Conservation (phyloP, 2,888 invertebrate genomes). For the Eristalis tenax region DNA sequence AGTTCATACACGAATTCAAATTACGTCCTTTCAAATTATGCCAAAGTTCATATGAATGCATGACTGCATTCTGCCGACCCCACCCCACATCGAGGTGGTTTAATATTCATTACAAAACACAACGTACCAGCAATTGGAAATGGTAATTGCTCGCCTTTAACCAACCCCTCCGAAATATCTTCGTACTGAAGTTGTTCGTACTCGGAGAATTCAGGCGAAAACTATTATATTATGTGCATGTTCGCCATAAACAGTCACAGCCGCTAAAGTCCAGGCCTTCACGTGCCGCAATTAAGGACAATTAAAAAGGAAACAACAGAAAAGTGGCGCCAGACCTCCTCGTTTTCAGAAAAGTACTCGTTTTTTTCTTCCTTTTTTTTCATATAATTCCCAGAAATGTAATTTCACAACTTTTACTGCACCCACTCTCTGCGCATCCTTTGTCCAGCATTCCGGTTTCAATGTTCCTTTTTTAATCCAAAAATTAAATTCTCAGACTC, state of each 20-base stretch:
- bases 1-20: too few species aligned
- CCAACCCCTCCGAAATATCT: background rate
- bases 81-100: background rate
- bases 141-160: background rate
- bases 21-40: too few species aligned
- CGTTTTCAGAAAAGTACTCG: background rate
- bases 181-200: constrained; percentile 5
- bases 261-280: constrained; percentile 10
- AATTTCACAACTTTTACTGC: constrained; percentile 39
- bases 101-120: constrained; percentile 20
- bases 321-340: constrained; percentile 43
- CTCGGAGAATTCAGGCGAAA: constrained; percentile 50
- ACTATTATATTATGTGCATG: constrained; percentile 43
- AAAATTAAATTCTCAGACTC: constrained; percentile 35
- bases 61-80: background rate
- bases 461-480: constrained; percentile 22
- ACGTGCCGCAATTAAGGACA: constrained; percentile 68
- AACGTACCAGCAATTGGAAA: background rate
- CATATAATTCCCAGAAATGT: constrained; percentile 40
- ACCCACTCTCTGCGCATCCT: background rate
- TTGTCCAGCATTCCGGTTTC: constrained; percentile 1
- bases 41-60: too few species aligned
- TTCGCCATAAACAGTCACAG: too few species aligned
- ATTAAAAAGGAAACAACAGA: constrained; percentile 60
- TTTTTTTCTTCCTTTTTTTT: constrained; percentile 7